Base-by-base conservation (phyloP, 2,888 invertebrate species). In the Drosophila tanythrix region DNA sequence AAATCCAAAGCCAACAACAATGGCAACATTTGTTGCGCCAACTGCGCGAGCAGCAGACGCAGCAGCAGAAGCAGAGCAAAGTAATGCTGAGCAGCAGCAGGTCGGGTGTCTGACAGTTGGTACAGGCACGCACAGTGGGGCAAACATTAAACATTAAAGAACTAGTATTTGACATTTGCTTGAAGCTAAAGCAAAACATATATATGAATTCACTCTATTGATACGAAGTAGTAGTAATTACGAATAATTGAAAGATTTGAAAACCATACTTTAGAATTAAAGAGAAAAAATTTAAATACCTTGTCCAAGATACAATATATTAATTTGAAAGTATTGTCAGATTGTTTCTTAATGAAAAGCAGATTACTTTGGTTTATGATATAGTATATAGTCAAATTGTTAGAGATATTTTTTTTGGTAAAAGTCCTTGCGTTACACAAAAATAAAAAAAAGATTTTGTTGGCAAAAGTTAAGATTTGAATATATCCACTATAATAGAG, bases 11-110 rank as follows among this genome's bases (percentile, higher is more conserved):
- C 56, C 69, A 74, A 65, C 61, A 70, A 75, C 82, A 88, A 83
- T 82, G 76, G 82, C 89, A 89, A 89, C 89, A 88, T 88, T 88
- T 88, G 88, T 88, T 88, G 88, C 88, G 85, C 81, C 81, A 81
- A 53, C 51, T 27, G 50, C 46, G 31, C 57, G 35, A 51, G 62
- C 57, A 53, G 51, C 46, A 57, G 55, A 36, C 36, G 58, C 35
- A 43, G 40, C 61, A 46, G 52, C 33, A 29, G 57, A 40, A 66
- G 58, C 67, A 69, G 79, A 53, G 66, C 69, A 64, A 85, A 85
- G 83, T 88, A 85, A 88, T 73, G 81, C 38, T 43, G 51, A 52
- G 55, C 62, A 56, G 38, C 46, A 52, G 55, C 62, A 56, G 29
- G 29, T 56, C 38, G 56, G 13, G 38, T 38, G 29, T n/a, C 18